Percentiles rank a stretch among this genome's conserved stretches.
Evolutionary conservation across 2,888 invertebrate genomes (phyloP).

Genomic region (Gymnocheta viridis): DNA sequence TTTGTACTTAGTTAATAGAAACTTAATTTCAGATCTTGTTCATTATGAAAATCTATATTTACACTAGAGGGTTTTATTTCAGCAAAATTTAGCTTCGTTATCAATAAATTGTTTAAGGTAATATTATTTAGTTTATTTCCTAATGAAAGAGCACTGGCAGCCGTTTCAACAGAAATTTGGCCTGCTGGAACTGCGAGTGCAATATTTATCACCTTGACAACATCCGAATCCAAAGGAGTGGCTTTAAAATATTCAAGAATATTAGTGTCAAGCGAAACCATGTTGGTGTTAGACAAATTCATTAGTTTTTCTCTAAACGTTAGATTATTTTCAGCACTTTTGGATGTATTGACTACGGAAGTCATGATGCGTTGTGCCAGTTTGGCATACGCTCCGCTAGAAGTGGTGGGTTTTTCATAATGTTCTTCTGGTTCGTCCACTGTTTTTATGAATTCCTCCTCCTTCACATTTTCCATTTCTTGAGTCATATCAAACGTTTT

Average conservation of each 20-base stretch:
- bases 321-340: constrained; percentile 6
- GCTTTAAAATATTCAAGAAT: constrained; percentile 67
- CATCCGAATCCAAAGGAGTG: constrained; percentile 23
- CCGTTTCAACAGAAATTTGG: constrained; percentile 4
- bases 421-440: neutral
- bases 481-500: neutral
- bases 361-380: neutral
- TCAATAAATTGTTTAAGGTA: neutral
- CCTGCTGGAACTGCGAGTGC: constrained; percentile 4
- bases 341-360: neutral
- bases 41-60: neutral
- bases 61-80: neutral
- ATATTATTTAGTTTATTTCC: neutral
- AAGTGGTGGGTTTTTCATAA: neutral
- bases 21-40: neutral
- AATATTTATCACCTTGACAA: neutral
- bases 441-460: neutral
- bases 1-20: neutral
- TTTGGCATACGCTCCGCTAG: neutral
- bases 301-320: constrained; percentile 62
- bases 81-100: neutral
- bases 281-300: constrained; percentile 32
- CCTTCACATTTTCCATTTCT: neutral
- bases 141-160: constrained; percentile 7
- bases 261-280: constrained; percentile 57